Evolutionary conservation across 92 coral and sea anemone genomes (phyloP).

Genomic region (Montipora capitata): DNA sequence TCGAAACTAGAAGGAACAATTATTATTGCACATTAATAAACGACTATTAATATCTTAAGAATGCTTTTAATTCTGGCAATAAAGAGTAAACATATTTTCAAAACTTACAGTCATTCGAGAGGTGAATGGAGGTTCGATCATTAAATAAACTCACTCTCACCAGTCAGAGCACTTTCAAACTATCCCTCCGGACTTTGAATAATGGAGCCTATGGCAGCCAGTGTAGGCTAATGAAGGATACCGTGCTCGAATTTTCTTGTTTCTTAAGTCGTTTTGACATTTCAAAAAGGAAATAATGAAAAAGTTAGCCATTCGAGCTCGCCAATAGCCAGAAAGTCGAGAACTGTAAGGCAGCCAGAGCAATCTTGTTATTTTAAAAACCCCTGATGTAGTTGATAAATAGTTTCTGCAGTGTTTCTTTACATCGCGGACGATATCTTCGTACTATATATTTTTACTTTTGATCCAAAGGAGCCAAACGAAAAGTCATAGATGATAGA

Average conservation of each 20-base stretch:
- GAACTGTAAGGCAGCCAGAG: too few species aligned
- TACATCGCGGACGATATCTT: conserved; percentile 5
- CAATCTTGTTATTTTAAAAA: conserved; percentile 12
- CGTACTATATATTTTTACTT: too few species aligned
- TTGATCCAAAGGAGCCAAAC: too few species aligned
- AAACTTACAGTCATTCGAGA: conserved; percentile 38
- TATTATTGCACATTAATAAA: too few species aligned
- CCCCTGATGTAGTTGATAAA: neutral
- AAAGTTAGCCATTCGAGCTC: too few species aligned
- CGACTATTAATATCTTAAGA: too few species aligned
- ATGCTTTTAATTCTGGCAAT: too few species aligned
- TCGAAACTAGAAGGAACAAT: too few species aligned
- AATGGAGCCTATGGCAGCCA: neutral
- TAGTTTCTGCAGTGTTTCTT: neutral
- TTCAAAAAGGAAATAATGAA: neutral
- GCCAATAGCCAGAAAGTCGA: too few species aligned
- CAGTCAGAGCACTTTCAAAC: neutral
- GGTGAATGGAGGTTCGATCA: neutral
- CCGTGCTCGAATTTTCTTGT: too few species aligned
- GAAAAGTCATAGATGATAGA: conserved; percentile 20
- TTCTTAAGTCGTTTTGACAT: conserved; percentile 15
- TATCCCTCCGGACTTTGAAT: neutral
- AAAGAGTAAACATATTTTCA: too few species aligned
- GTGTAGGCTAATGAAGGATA: neutral
- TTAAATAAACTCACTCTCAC: too few species aligned